These are phyloP conservation scores for Zaprionus nigranus DNA, from an alignment of 1,140 invertebrate species.

Conservation along the genomic window DNA sequence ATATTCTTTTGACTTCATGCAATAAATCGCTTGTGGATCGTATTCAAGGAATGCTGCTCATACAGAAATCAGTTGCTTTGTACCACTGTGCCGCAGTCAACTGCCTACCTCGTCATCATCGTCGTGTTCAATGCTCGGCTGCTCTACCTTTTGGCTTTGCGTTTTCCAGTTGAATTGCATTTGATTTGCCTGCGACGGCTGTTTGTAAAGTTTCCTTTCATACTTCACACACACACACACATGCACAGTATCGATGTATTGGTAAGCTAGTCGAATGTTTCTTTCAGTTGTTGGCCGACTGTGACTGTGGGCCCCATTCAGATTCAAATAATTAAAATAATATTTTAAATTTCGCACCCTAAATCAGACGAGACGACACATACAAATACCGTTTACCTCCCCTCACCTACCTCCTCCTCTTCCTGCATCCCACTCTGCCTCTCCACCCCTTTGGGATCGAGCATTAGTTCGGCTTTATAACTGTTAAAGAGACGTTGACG, in stretches of 20 bases:
- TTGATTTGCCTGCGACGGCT: constrained; percentile 52
- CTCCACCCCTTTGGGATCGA: background rate
- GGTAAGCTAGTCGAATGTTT: constrained; percentile 29
- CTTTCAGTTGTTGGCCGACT: constrained; percentile 55
- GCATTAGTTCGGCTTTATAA: constrained; percentile 76
- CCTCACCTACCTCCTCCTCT: background rate
- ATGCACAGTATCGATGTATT: background rate
- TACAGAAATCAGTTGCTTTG: background rate
- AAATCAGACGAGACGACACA: constrained; percentile 38
- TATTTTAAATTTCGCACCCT: constrained; percentile 82
- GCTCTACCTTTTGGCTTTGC: constrained; percentile 59
- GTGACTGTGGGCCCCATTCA: constrained; percentile 50
- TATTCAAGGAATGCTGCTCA: background rate
- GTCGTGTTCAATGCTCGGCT: background rate
- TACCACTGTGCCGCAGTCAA: constrained; percentile 47
- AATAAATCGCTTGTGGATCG: background rate
- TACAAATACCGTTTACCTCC: background rate
- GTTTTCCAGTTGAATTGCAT: constrained; percentile 64
- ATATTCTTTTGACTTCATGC: background rate
- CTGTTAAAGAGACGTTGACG: constrained; percentile 69
- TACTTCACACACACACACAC: constrained; percentile 17
- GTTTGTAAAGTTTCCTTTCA: constrained; percentile 47
- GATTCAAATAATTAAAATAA: constrained; percentile 84
- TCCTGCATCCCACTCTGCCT: background rate
- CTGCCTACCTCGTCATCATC: constrained; percentile 9